Evolutionary conservation across 2,888 invertebrate genomes (phyloP), one percentile per base, ranked within the genome.

Genomic region (Epinotia nisella): DNA sequence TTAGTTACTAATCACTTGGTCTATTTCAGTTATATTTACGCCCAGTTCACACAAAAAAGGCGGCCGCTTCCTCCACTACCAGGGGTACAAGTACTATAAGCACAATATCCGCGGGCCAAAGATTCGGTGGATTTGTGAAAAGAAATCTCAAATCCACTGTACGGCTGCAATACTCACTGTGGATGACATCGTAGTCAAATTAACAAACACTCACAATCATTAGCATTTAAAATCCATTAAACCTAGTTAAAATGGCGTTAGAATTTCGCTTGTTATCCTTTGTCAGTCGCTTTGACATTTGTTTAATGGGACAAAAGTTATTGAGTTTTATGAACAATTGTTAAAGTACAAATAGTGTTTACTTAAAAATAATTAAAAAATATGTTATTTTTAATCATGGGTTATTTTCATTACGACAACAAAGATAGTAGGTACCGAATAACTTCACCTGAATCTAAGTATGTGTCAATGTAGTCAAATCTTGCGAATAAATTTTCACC

Each of bases 81-180:
- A 45, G 3, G 45, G 15, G 0, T 15, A 45, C 45, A 45, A 45
- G 45, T 45, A n/a, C 49, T 49, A 49, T 2, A 49, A 49, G n/a
- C 49, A 45, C 5, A 45, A 15, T 15, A 15, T 13, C 4, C 4
- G 15, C 3, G 45, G 45, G 4, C 15, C 45, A n/a, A 49, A 49
- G 49, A 49, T n/a, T 7, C 5, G 49, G 49, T 49, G 49, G 49
- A 5, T 49, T 49, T 49, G 49, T 49, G 49, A 49, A 5, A 49
- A 49, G n/a, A 49, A 49, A 49, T n/a, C 49, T 49, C 49, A 49
- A 49, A 5, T 49, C 49, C n/a, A n/a, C n/a, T 49, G 45, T 45
- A 13, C 13, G 4, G 45, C 45, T 45, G 15, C 13, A 45, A 45
- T 45, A 45, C 15, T 15, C 49, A 49, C 49, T 49, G 49, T n/a